Base-by-base conservation (phyloP, 2,113 vertebrate genomes). In the Calyptommatus sinebrachiatus region DNA sequence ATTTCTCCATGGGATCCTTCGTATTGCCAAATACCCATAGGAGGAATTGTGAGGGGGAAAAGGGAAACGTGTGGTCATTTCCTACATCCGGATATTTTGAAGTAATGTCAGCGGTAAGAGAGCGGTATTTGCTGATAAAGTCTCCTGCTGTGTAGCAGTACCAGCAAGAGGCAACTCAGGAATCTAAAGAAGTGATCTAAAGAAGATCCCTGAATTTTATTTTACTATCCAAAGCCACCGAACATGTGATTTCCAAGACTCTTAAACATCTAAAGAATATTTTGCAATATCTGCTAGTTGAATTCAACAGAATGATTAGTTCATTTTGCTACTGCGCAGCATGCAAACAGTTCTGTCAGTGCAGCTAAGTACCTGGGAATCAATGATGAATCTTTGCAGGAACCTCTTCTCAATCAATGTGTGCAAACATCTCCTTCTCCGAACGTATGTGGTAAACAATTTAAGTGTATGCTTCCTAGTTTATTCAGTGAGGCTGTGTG, bases 311-410 rank as follows among this genome's bases (percentile, higher is more conserved):
- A 73, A 50, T 62, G 69, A 73, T 81, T 73, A 77, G 63, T 81
- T 63, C 1, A 1, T 5, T 31, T 77, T 62, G 61, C 72, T 45
- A 26, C 1, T 0, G 1, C 0, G 0, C 0, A 21, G 18, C 0
- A 12, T 66, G 69, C 57, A 65, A 70, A n/a, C 0, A 0, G 29
- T 1, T 41, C 4, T 79, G 35, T 41, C 6, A 31, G 57, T 65
- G 62, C 3, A 65, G 18, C 26, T 62, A 73, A 69, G 11, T 61
- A 65, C 1, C 2, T 62, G 60, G 70, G 78, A 12, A 76, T 28
- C 1, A 0, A 68, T 11, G 16, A 0, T 2, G n/a, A 71, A 48
- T 78, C 65, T 69, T 7, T 0, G 0, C 2, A n/a, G 41, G 35
- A n/a, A 5, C 28, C 10, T 11, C 1, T 0, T 50, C 0, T 2